Evolutionary conservation across 2,888 invertebrate genomes (phyloP).

Genomic region (Myathropa florea): DNA sequence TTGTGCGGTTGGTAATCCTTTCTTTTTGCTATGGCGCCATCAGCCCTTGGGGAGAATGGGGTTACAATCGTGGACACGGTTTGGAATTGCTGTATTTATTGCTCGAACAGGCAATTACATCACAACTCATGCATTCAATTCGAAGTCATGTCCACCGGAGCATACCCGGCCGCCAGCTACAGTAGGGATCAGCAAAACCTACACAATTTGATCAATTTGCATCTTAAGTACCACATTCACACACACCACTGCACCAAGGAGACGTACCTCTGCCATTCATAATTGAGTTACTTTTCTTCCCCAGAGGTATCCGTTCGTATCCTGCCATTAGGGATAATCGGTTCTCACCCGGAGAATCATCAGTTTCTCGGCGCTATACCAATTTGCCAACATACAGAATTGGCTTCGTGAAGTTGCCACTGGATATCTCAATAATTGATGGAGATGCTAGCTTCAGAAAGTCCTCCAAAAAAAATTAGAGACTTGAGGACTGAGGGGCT

Average conservation of each 20-base stretch:
- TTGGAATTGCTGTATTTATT: neutral
- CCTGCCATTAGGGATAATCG: constrained; percentile 17
- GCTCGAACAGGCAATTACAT: neutral
- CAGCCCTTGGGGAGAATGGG: neutral
- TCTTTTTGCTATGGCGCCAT: neutral
- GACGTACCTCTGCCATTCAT: constrained; percentile 43
- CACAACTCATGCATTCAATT: neutral
- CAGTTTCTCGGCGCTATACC: neutral
- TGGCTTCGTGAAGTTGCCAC: neutral
- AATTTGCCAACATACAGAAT: constrained; percentile 13
- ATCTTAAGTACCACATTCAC: constrained; percentile 58
- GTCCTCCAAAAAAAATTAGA: too few species aligned
- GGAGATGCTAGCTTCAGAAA: neutral
- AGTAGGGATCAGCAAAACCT: neutral
- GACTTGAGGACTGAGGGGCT: too few species aligned
- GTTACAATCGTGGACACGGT: neutral
- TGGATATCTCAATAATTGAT: neutral
- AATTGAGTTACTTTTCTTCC: constrained; percentile 54
- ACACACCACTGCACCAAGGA: constrained; percentile 13
- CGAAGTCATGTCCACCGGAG: neutral
- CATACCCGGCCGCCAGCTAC: neutral
- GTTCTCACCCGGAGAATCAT: neutral
- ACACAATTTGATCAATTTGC: constrained; percentile 49
- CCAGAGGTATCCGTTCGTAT: constrained; percentile 9
- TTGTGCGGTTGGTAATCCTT: neutral